phyloP scores from a whole-genome alignment of 2,113 vertebrate species.

The Ceyx cyanopectus region DNA sequence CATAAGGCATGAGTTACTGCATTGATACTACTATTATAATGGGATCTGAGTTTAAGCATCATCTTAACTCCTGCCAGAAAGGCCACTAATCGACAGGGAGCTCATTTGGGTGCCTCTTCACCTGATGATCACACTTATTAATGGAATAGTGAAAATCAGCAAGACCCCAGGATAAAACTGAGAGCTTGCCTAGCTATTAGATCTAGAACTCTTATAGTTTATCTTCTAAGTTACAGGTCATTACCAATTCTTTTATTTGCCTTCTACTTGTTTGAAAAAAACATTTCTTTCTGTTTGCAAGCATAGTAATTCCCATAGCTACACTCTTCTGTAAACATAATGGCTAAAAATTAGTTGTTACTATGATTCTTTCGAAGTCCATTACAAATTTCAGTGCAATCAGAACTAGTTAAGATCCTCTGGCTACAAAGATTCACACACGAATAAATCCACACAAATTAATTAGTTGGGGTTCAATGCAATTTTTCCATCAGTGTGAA shows the following conservation, averaged over 20 bases:
- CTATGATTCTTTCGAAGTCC: constrained; percentile 9
- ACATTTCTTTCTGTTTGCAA: constrained; percentile 9
- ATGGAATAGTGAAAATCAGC: neutral
- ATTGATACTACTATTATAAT: neutral
- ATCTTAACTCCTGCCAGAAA: neutral
- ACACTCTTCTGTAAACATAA: neutral
- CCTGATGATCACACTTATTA: neutral
- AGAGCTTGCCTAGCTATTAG: neutral
- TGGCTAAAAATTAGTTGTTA: constrained; percentile 10
- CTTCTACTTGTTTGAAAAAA: neutral
- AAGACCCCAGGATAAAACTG: neutral
- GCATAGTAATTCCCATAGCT: neutral
- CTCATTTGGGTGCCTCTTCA: neutral
- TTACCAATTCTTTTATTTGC: neutral
- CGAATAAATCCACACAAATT: constrained; percentile 15
- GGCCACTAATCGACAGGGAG: neutral
- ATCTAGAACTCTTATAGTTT: neutral
- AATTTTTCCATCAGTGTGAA: neutral
- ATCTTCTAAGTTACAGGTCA: neutral
- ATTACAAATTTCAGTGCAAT: neutral
- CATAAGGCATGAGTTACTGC: neutral
- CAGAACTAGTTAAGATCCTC: neutral
- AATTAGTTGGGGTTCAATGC: neutral
- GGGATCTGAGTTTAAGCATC: neutral
- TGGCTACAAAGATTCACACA: neutral